A percentile compares a stretch with the other conserved stretches of the same genome.
Conservation (phyloP, 2,888 invertebrate genomes). For the Vannuccia rotundouncinata region DNA sequence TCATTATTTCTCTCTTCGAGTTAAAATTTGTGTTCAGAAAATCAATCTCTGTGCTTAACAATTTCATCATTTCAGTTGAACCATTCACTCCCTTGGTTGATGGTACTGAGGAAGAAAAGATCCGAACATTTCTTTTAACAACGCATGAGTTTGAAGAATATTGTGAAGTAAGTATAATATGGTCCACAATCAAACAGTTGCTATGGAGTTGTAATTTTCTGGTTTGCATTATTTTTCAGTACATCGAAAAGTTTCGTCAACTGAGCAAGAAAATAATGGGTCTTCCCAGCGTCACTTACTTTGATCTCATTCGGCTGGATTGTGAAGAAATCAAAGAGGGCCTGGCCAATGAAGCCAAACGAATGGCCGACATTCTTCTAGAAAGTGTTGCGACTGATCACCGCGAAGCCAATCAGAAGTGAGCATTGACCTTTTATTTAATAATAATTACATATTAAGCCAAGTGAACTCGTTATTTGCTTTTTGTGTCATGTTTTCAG, state of each 20-base stretch:
- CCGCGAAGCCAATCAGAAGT: conserved; percentile 51
- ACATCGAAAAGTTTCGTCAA: conserved; percentile 52
- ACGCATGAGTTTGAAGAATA: conserved; percentile 56
- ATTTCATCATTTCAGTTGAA: conserved; percentile 30
- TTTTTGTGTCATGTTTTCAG: too few species aligned
- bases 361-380: conserved; percentile 51
- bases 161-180: conserved; percentile 47
- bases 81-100: conserved; percentile 36
- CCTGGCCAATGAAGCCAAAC: conserved; percentile 51
- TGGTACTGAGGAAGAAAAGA: conserved; percentile 49
- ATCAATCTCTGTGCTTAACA: too few species aligned
- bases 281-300: conserved; percentile 54
- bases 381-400: conserved; percentile 53
- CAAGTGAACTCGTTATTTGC: too few species aligned
- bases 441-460: background rate
- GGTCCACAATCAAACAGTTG: too few species aligned
- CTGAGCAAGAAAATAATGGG: conserved; percentile 53
- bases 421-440: conserved; percentile 39
- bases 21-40: too few species aligned
- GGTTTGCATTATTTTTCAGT: too few species aligned
- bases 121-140: conserved; percentile 51
- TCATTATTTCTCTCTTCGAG: too few species aligned
- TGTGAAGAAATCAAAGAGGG: conserved; percentile 57
- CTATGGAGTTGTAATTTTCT: too few species aligned
- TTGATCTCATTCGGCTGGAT: conserved; percentile 55